phyloP scores from a whole-genome alignment of 2,888 invertebrate species.

The Habrosyne pyritoides region DNA sequence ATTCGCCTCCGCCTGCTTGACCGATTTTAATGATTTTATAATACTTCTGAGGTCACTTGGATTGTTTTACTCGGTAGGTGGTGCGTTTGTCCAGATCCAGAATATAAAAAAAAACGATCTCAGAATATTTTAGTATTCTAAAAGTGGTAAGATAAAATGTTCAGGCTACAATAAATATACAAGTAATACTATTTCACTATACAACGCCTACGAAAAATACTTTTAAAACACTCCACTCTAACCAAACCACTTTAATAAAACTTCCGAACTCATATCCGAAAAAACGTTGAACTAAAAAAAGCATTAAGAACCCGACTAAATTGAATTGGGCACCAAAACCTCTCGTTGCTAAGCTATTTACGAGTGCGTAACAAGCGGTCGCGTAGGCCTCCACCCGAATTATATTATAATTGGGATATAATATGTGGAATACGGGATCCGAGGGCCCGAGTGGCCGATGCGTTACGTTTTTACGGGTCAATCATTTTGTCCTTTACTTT shows the following conservation, averaged over 20 bases:
- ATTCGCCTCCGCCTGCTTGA: too few relatives aligned
- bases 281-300: conserved; percentile 64
- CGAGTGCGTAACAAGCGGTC: conserved; percentile 68
- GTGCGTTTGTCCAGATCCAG: too few relatives aligned
- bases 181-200: too few relatives aligned
- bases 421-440: conserved; percentile 68
- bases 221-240: conserved; percentile 17
- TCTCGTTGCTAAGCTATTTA: conserved; percentile 75
- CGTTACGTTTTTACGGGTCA: conserved; percentile 50
- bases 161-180: too few relatives aligned
- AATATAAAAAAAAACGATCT: too few relatives aligned
- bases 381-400: conserved; percentile 53
- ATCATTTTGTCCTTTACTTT: conserved; percentile 39
- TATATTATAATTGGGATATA: conserved; percentile 76
- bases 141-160: too few relatives aligned
- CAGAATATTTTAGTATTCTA: too few relatives aligned
- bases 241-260: conserved; percentile 47
- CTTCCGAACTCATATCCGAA: conserved; percentile 56
- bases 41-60: too few relatives aligned
- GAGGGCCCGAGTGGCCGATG: conserved; percentile 43
- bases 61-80: too few relatives aligned
- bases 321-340: conserved; percentile 68
- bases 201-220: neutral
- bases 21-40: too few relatives aligned
- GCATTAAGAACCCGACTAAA: conserved; percentile 66